Conservation (phyloP, 2,113 vertebrate species). For the Thymallus thymallus region DNA sequence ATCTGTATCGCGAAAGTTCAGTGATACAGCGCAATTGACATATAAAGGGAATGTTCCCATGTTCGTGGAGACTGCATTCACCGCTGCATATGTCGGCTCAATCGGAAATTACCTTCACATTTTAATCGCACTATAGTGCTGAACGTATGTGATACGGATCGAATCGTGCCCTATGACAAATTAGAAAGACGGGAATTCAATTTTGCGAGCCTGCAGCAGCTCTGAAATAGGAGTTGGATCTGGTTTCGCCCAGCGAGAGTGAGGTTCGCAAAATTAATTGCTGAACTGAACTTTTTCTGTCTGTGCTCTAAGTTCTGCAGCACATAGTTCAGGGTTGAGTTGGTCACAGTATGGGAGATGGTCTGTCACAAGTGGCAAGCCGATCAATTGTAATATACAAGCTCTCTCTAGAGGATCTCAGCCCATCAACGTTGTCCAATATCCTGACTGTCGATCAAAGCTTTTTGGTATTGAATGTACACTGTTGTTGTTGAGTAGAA, state of each 20-base stretch:
- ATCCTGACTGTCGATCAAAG: conserved; percentile 43
- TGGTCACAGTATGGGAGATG: conserved; percentile 4
- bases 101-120: too few relatives aligned
- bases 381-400: conserved; percentile 7
- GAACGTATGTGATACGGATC: too few relatives aligned
- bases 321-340: conserved; percentile 15
- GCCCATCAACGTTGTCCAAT: conserved; percentile 34
- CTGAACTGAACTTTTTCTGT: conserved; percentile 34
- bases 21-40: too few relatives aligned
- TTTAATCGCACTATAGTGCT: too few relatives aligned
- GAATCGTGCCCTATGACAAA: not conserved
- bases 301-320: conserved; percentile 36
- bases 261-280: not conserved
- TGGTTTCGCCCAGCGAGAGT: conserved; percentile 22
- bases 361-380: conserved; percentile 11
- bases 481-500: conserved; percentile 74
- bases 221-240: conserved; percentile 32
- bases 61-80: too few relatives aligned
- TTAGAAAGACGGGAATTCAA: conserved; percentile 24
- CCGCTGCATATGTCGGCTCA: too few relatives aligned
- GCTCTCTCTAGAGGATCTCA: conserved; percentile 29
- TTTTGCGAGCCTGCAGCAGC: conserved; percentile 23
- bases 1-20: too few relatives aligned
- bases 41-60: too few relatives aligned
- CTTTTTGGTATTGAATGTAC: conserved; percentile 71